Conservation (phyloP, 2,113 vertebrate genomes). For the Zapornia atra region DNA sequence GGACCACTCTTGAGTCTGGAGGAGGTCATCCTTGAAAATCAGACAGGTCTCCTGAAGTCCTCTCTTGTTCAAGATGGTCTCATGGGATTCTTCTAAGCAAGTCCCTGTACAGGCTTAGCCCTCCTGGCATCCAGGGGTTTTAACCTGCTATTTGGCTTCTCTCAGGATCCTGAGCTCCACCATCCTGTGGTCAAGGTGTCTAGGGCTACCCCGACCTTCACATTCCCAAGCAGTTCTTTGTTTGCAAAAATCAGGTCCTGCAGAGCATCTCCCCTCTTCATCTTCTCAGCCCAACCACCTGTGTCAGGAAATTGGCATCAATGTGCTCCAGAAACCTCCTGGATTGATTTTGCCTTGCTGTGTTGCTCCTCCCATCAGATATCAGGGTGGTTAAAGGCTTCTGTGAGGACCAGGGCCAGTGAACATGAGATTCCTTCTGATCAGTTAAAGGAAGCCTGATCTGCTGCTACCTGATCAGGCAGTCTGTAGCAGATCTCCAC, state of each 20-base stretch:
- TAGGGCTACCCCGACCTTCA: neutral
- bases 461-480: neutral
- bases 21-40: neutral
- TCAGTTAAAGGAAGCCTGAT: neutral
- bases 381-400: neutral
- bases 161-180: neutral
- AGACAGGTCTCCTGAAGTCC: neutral
- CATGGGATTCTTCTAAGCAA: neutral
- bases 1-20: neutral
- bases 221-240: neutral
- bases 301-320: neutral
- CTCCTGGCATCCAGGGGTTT: neutral
- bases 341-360: neutral
- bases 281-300: neutral
- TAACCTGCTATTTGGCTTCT: neutral
- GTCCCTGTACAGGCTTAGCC: neutral
- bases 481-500: neutral
- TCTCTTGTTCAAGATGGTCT: neutral
- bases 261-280: neutral
- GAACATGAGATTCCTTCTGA: neutral
- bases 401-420: neutral
- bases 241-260: neutral
- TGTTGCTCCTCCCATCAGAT: neutral
- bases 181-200: neutral
- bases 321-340: neutral